Percentiles rank a stretch among this genome's conserved stretches.
Evolutionary conservation across 2,888 invertebrate species (phyloP).

Genomic region (Trichopria drosophilae): DNA sequence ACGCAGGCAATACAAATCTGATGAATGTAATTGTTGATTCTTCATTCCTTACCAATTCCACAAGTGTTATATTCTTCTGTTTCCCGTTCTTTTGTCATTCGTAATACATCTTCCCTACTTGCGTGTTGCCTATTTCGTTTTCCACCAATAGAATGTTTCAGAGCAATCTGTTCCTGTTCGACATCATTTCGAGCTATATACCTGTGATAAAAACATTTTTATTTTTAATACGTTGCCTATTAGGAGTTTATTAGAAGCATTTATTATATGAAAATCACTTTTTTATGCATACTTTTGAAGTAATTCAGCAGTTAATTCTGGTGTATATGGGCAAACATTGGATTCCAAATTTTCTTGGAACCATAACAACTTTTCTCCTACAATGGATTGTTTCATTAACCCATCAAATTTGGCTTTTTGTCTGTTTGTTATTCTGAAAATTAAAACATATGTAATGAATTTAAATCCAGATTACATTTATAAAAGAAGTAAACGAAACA

Average conservation of each 20-base stretch:
- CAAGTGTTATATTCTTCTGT: constrained; percentile 73
- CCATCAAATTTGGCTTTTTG: constrained; percentile 68
- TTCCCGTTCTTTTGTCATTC: constrained; percentile 75
- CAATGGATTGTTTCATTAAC: constrained; percentile 72
- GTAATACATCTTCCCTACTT: constrained; percentile 76
- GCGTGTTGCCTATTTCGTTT: constrained; percentile 78
- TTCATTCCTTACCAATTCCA: constrained; percentile 63
- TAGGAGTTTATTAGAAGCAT: not conserved
- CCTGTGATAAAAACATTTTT: constrained; percentile 46
- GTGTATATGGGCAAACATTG: constrained; percentile 62
- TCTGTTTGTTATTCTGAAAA: constrained; percentile 61
- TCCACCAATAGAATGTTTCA: constrained; percentile 78
- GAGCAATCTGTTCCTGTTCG: constrained; percentile 75
- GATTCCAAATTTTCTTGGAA: constrained; percentile 69
- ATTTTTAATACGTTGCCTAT: not conserved
- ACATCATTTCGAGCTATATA: constrained; percentile 72
- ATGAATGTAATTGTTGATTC: not conserved
- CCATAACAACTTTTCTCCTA: constrained; percentile 80
- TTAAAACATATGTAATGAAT: constrained; percentile 16
- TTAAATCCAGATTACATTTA: not conserved
- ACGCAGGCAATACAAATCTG: constrained; percentile 51
- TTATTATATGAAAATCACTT: constrained; percentile 2
- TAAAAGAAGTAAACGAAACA: not conserved
- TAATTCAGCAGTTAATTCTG: constrained; percentile 65
- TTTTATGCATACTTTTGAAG: constrained; percentile 61